These are phyloP conservation scores for Ametastegia equiseti DNA, from an alignment of 2,888 invertebrate species.

Conservation along the genomic window DNA sequence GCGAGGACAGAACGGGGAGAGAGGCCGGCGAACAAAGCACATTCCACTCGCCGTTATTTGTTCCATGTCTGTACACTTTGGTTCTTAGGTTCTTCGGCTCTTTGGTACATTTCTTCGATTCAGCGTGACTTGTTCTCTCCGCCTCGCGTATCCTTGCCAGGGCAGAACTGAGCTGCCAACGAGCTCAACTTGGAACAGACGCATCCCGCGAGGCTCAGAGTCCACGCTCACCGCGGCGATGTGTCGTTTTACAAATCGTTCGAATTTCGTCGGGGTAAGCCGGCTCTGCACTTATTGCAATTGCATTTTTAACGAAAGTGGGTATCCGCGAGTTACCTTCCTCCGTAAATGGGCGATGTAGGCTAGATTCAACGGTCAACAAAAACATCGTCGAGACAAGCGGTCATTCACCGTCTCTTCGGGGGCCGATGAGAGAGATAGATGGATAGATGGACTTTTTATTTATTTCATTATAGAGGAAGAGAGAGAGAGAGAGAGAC, in stretches of 20 bases:
- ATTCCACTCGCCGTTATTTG: slow-evolving; percentile 71
- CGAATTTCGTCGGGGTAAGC: not conserved
- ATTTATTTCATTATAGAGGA: too few relatives aligned
- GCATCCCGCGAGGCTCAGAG: not conserved
- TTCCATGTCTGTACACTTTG: slow-evolving; percentile 62
- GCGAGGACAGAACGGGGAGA: slow-evolving; percentile 54
- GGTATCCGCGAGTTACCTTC: not conserved
- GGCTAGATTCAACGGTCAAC: not conserved
- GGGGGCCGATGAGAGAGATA: slow-evolving; percentile 23
- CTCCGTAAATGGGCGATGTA: not conserved
- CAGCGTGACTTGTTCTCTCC: slow-evolving; percentile 54
- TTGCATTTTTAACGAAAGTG: not conserved
- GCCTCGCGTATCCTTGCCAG: not conserved
- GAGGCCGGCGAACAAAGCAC: slow-evolving; percentile 70
- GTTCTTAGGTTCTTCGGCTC: slow-evolving; percentile 51
- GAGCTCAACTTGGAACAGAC: not conserved
- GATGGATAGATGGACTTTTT: slow-evolving; percentile 40
- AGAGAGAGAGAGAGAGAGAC: too few relatives aligned
- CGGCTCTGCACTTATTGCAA: not conserved
- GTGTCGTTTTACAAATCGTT: not conserved
- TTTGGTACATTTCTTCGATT: slow-evolving; percentile 64
- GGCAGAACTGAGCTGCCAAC: not conserved
- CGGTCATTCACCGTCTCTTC: not conserved
- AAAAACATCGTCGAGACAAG: not conserved
- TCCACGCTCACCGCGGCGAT: not conserved